Evolutionary conservation across 1,140 invertebrate species (phyloP).

Genomic region (Homarus americanus): DNA sequence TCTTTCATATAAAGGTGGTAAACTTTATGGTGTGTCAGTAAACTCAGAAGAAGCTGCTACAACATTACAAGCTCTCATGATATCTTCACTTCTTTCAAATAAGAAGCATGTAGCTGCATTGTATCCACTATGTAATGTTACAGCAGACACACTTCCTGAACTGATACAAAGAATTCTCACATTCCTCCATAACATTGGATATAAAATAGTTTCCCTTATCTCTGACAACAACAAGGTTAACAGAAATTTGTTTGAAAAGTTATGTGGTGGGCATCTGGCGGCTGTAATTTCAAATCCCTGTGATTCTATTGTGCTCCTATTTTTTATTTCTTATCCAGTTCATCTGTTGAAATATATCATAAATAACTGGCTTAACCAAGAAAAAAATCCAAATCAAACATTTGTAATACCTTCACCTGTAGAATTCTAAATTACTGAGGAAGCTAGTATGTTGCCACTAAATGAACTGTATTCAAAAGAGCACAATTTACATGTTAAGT

Average conservation of each 20-base stretch:
- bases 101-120: too few species aligned
- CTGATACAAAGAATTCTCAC: neutral
- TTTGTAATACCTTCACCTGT: conserved; percentile 21
- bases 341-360: neutral
- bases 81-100: too few species aligned
- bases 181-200: conserved; percentile 23
- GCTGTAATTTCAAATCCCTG: neutral
- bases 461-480: conserved; percentile 12
- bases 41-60: too few species aligned
- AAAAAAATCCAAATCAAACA: conserved; percentile 6
- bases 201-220: conserved; percentile 19
- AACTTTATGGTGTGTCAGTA: too few species aligned
- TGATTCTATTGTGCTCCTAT: conserved; percentile 19
- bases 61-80: too few species aligned
- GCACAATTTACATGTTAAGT: conserved; percentile 25
- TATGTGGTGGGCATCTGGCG: conserved; percentile 2
- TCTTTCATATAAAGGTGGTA: too few species aligned
- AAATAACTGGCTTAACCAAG: neutral
- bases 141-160: neutral
- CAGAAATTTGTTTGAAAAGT: conserved; percentile 32
- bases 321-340: conserved; percentile 1
- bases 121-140: neutral
- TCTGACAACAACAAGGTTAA: conserved; percentile 32
- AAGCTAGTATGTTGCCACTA: neutral
- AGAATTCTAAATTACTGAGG: neutral